A percentile compares a stretch with the other conserved stretches of the same genome.
Evolutionary conservation across 64 coral and sea anemone genomes (phyloP).

Genomic region (Hydrozoanthus tunicans): DNA sequence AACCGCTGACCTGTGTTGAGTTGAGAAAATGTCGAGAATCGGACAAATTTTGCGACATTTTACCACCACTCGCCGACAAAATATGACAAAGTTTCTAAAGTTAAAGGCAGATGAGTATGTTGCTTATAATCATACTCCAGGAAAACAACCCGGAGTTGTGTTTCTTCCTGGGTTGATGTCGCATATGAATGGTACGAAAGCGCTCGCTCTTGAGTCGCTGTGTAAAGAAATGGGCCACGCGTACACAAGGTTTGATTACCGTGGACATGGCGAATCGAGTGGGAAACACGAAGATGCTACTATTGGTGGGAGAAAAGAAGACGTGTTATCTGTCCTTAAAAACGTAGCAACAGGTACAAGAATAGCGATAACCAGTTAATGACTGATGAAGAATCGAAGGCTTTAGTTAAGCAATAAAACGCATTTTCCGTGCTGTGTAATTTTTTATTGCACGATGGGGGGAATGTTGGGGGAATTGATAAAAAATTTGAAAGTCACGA

Average conservation of each 20-base stretch:
- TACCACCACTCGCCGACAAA: not conserved
- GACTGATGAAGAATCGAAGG: not conserved
- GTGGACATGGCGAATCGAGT: conserved; percentile 78
- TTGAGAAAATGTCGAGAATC: too few relatives aligned
- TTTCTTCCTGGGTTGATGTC: conserved; percentile 93
- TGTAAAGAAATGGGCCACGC: conserved; percentile 64
- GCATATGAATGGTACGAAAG: conserved; percentile 84
- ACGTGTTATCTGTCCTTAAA: conserved; percentile 64
- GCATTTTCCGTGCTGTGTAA: too few relatives aligned
- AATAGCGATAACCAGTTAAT: not conserved
- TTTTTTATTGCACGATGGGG: too few relatives aligned
- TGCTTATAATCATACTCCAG: conserved; percentile 60
- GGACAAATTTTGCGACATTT: not conserved
- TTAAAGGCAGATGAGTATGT: conserved; percentile 49
- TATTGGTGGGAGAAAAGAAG: conserved; percentile 76
- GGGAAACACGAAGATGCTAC: conserved; percentile 78
- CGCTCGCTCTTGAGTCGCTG: conserved; percentile 62
- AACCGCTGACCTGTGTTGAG: not conserved
- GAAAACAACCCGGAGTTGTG: conserved; percentile 72
- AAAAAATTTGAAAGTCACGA: too few relatives aligned
- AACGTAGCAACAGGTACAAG: conserved; percentile 10
- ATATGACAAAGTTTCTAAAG: conserved; percentile 37
- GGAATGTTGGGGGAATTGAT: too few relatives aligned
- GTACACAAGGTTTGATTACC: conserved; percentile 83
- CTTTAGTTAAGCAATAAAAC: not conserved